Base-by-base conservation (phyloP, 2,113 vertebrate genomes). In the Brachionichthys hirsutus region DNA sequence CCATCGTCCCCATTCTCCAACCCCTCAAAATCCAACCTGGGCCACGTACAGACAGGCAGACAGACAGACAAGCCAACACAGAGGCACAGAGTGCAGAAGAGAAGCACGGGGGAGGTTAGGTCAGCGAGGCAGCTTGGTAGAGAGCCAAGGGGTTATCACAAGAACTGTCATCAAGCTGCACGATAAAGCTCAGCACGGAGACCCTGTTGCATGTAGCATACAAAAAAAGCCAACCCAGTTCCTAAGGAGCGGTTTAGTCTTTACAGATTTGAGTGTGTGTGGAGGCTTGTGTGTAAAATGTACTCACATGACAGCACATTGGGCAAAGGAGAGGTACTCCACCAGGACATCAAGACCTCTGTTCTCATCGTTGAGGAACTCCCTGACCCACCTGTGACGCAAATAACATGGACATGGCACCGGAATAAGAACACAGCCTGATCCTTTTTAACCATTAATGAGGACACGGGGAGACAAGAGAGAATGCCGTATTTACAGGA, bases 311-410 rank as follows among this genome's bases (percentile, higher is more conserved):
- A 98, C 94, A 1, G 95, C 93, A 12, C 93, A 96, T 73, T 98
- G 97, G 49, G 96, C 95, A 53, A 98, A 98, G 61, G 95, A 98
- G 60, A 98, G 91, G 79, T 97, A 98, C 82, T 98, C 94, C 90
- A 98, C 95, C 89, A 98, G 84, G 75, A 97, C 92, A 4, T 98
- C 95, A 82, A 98, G 90, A 44, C 97, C 97, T 87, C 94, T 92
- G 92, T 98, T 98, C 62, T 97, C 97, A 30, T 96, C 94, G 15
- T 95, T 98, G 68, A 98, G 93, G 90, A 98, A 98, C 84, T 98
- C 97, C 14, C 96, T 93, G 34, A 98, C 96, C 97, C 97, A 98
- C 82, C 97, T 98, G 83, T 84, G 78, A 80, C 53, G 43, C 70
- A 63, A 12, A 43, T 17, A 49, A 60, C 67, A n/a, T 12, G 80